Base-by-base conservation (phyloP, 2,113 vertebrate genomes). In the Gallinago paraguaiae region DNA sequence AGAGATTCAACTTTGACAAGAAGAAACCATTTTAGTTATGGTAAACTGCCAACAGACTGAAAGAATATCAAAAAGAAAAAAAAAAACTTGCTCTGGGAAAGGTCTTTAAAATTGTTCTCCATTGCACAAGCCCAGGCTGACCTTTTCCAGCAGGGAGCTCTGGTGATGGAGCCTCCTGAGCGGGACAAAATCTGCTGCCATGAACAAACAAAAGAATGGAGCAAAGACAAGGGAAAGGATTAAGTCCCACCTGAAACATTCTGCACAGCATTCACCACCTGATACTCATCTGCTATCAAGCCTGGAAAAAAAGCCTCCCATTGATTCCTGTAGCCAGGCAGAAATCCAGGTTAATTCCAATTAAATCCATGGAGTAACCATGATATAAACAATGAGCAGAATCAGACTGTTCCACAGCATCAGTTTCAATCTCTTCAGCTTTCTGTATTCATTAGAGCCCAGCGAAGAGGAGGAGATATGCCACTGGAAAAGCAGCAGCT, bases 301-400 rank as follows among this genome's bases (percentile, higher is more conserved):
- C 74, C 77, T 35, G 50, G 43, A 86, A 77, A 94, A 94, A 86
- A 79, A 86, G 59, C 43, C 53, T 93, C 85, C 48, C 77, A 53
- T 5, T 75, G 83, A 86, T 53, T 77, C 69, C 90, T 37, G 48
- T 7, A 78, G 27, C 12, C 48, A n/a, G 82, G 35, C 90, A 89
- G 75, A 85, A 93, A 96, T 82, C 75, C 13, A 45, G 64, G 71
- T 69, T 95, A 95, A 95, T 88, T 92, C 86, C 80, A 78, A 61
- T 86, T 85, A 91, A 95, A 94, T 68, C 77, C 83, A n/a, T 2
- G 13, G 68, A 70, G 39, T 63, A 84, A 50, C 51, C 11, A 1
- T 8, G 39, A 28, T 53, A 82, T 60, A 89, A 94, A 94, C 45
- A 31, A 86, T 0, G 2, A 39, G 28, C 11, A 30, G 65, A 59